phyloP scores from a whole-genome alignment of 2,113 vertebrate species.

The Numenius arquata region DNA sequence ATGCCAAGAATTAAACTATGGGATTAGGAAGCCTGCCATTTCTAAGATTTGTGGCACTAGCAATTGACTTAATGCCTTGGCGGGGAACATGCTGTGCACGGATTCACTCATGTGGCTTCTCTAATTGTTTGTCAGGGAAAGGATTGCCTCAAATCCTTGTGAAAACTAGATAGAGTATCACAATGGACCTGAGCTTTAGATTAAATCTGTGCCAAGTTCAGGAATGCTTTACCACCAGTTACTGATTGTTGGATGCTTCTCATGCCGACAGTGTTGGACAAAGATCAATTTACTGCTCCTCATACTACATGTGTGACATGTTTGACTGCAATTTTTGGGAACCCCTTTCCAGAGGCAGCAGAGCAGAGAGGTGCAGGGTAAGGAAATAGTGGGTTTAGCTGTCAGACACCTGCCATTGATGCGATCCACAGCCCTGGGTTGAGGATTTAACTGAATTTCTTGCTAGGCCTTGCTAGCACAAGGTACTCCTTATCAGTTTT shows the following conservation, averaged over 20 bases:
- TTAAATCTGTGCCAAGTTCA: neutral
- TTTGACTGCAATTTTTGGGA: neutral
- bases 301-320: neutral
- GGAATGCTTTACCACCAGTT: neutral
- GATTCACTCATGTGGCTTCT: neutral
- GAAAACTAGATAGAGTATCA: neutral
- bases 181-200: neutral
- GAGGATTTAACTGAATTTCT: neutral
- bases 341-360: neutral
- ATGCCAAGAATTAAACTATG: constrained; percentile 24
- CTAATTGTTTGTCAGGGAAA: neutral
- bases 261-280: neutral
- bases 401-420: neutral
- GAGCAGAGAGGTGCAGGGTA: neutral
- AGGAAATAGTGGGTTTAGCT: neutral
- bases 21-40: constrained; percentile 42
- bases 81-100: neutral
- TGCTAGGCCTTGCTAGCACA: neutral
- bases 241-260: neutral
- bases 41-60: neutral
- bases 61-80: neutral
- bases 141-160: neutral
- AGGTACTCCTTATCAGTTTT: neutral
- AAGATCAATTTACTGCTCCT: neutral
- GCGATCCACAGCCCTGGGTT: neutral